Evolutionary conservation across 2,797 vertebrate species (phyloP).

Genomic region (Cynodonichthys magdalenae): DNA sequence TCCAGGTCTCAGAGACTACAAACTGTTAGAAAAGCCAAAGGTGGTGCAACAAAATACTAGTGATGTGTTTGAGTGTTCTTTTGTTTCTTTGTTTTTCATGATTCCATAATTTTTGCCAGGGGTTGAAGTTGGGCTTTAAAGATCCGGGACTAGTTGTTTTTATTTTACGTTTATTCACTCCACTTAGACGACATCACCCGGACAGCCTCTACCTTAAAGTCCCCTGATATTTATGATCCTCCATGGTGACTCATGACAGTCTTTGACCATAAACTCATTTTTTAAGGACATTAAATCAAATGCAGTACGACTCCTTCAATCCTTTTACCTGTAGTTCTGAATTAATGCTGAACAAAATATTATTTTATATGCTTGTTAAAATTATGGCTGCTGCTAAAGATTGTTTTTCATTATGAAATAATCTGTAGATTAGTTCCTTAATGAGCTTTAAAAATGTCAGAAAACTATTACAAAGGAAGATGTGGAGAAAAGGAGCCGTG

Average conservation of each 20-base stretch:
- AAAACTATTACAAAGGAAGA: neutral
- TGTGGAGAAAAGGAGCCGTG: neutral
- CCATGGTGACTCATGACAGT: neutral
- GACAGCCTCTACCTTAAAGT: constrained; percentile 9
- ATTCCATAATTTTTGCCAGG: too few relatives aligned
- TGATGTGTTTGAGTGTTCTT: too few relatives aligned
- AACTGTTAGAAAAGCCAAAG: too few relatives aligned
- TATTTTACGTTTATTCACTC: constrained; percentile 23
- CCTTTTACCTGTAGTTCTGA: neutral
- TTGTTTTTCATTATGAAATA: neutral
- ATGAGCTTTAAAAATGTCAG: neutral
- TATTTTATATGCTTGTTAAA: neutral
- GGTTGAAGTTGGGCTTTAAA: constrained; percentile 65
- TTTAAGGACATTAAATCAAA: neutral
- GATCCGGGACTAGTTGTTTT: constrained; percentile 44
- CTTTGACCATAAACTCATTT: neutral
- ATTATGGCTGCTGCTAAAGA: neutral
- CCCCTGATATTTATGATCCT: neutral
- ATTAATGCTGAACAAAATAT: neutral
- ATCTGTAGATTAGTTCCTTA: too few relatives aligned
- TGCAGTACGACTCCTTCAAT: neutral
- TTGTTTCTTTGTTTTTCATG: too few relatives aligned
- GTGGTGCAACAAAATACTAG: too few relatives aligned
- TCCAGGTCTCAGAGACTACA: too few relatives aligned
- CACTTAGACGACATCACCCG: constrained; percentile 15